These are phyloP conservation scores for Synergus japonicus DNA, from an alignment of 2,888 invertebrate species.

Conservation along the genomic window DNA sequence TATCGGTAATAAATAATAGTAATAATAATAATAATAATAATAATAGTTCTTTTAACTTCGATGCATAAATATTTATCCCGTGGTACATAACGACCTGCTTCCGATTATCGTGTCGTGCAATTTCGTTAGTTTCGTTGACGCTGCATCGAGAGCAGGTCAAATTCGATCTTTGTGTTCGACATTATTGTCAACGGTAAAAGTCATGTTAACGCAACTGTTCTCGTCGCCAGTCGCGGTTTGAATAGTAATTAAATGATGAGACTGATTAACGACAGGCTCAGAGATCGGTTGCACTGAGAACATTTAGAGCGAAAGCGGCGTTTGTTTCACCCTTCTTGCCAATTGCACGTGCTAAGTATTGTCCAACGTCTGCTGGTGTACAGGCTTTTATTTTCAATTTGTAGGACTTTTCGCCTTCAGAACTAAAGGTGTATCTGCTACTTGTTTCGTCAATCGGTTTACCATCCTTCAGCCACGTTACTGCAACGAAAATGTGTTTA, in stretches of 20 bases:
- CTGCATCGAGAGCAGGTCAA: slow-evolving; percentile 47
- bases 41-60: slow-evolving; percentile 43
- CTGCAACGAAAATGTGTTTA: slow-evolving; percentile 66
- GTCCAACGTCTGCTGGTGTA: slow-evolving; percentile 88
- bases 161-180: slow-evolving; percentile 13
- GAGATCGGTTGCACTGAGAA: slow-evolving; percentile 80
- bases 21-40: slow-evolving; percentile 53
- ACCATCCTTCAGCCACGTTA: slow-evolving; percentile 94
- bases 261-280: slow-evolving; percentile 64
- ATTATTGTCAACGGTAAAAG: slow-evolving; percentile 10
- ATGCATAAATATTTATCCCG: slow-evolving; percentile 44
- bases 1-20: slow-evolving; percentile 55
- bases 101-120: slow-evolving; percentile 47
- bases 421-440: slow-evolving; percentile 88
- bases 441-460: slow-evolving; percentile 90
- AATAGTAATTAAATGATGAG: slow-evolving; percentile 41
- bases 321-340: slow-evolving; percentile 91
- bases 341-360: slow-evolving; percentile 91
- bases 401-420: slow-evolving; percentile 89
- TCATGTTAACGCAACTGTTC: slow-evolving; percentile 44
- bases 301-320: slow-evolving; percentile 93
- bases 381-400: slow-evolving; percentile 87
- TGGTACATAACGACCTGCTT: slow-evolving; percentile 49
- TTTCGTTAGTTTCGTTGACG: slow-evolving; percentile 50
- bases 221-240: slow-evolving; percentile 43